Evolutionary conservation across 2,888 invertebrate species (phyloP), one percentile per base, ranked within the genome.

Genomic region (Papilio demoleus): DNA sequence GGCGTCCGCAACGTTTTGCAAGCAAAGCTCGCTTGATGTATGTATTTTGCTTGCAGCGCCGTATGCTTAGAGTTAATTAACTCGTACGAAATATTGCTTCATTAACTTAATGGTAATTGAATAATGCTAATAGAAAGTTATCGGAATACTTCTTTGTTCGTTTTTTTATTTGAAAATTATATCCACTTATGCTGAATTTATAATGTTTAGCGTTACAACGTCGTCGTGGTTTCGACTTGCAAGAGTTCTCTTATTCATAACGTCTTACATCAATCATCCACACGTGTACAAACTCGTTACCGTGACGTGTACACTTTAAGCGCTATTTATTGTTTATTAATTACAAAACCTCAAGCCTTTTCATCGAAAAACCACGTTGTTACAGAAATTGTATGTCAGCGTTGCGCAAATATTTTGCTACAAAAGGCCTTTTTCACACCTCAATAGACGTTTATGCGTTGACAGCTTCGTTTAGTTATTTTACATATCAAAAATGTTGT

Each of bases 11-110:
- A 11, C 60, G 65, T 61, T 65, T 65, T 61, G 68, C 53, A n/a
- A 47, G 63, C 53, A 45, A 59, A 60, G 68, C 64, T 67, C 58
- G 27, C 64, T 24, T 68, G 67, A 67, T 61, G 65, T 66, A 68
- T 71, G 61, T 71, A 40, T 62, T 68, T 66, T 65, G 61, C 59
- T 68, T 68, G 61, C 65, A 60, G 27, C 63, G 47, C 67, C 66
- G 61, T 70, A 65, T 68, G 67, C 69, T 70, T 59, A 64, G 38
- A 70, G 70, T 68, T 72, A 72, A 72, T 70, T 72, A 70, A 67
- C 64, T 50, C 67, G 60, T 38, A 36, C 50, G 42, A 36, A 53
- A 61, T 64, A 38, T 64, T 60, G 59, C 42, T 60, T 47, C 47
- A n/a, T n/a, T n/a, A n/a, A n/a, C n/a, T n/a, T n/a, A n/a, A n/a